phyloP scores from a whole-genome alignment of 1,140 invertebrate species.

The Bombus sylvicola region DNA sequence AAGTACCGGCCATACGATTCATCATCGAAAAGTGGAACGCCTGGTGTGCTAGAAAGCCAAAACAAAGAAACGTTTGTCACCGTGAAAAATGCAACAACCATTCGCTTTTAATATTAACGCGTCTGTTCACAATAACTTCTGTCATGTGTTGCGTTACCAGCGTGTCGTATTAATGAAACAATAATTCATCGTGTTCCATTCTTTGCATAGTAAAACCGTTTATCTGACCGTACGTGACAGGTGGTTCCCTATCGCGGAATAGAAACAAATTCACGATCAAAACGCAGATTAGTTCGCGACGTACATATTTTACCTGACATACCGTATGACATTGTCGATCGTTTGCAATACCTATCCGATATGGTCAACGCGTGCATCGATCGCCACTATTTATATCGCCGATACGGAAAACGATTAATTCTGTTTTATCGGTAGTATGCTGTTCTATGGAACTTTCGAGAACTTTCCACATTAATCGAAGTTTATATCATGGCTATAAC shows the following conservation, averaged over 20 bases:
- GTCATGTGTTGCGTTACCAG: background rate
- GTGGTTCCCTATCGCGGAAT: conserved; percentile 57
- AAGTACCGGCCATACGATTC: background rate
- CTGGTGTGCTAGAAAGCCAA: background rate
- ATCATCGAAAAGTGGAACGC: conserved; percentile 7
- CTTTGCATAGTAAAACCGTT: conserved; percentile 55
- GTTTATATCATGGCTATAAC: background rate
- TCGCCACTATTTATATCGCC: conserved; percentile 55
- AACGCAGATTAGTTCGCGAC: conserved; percentile 55
- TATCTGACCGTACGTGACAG: conserved; percentile 56
- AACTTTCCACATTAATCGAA: conserved; percentile 8
- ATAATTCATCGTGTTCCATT: conserved; percentile 56
- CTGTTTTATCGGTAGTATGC: background rate
- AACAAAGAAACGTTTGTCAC: conserved; percentile 11
- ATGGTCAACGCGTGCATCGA: conserved; percentile 47
- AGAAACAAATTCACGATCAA: conserved; percentile 60
- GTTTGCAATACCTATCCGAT: conserved; percentile 46
- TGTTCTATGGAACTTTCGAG: background rate
- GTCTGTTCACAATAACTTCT: conserved; percentile 13
- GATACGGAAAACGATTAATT: conserved; percentile 37
- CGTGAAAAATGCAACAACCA: conserved; percentile 17
- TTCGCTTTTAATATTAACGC: conserved; percentile 16
- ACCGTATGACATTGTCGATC: conserved; percentile 53
- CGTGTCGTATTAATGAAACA: conserved; percentile 65
- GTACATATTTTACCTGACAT: conserved; percentile 60